Conservation (phyloP, 2,888 invertebrate genomes). For the Conops quadrifasciatus region DNA sequence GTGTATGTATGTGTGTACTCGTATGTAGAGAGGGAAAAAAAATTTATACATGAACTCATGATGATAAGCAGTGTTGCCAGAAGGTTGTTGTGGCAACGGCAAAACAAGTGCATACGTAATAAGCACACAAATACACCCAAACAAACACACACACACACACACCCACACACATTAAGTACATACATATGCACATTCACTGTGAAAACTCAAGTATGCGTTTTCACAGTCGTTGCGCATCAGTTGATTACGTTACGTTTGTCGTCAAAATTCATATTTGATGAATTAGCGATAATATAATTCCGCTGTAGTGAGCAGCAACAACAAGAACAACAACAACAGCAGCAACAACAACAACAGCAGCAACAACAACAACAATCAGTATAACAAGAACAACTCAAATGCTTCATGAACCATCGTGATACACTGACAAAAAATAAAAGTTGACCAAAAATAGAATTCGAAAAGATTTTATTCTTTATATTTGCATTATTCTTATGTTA, state of each 20-base stretch:
- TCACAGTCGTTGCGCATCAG: constrained; percentile 16
- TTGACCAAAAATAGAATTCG: not conserved
- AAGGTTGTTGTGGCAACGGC: not conserved
- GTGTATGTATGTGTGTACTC: constrained; percentile 20
- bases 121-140: constrained; percentile 13
- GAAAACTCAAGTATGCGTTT: not conserved
- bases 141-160: not conserved
- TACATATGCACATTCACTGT: not conserved
- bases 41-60: constrained; percentile 1
- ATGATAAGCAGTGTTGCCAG: not conserved
- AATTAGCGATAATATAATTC: constrained; percentile 28
- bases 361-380: not conserved
- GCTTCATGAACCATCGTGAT: not conserved
- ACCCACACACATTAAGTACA: not conserved
- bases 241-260: constrained; percentile 27
- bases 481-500: too few species aligned
- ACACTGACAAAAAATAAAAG: not conserved
- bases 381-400: not conserved
- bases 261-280: constrained; percentile 26
- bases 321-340: constrained; percentile 4
- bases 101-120: constrained; percentile 34
- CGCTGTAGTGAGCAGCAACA: constrained; percentile 14
- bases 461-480: too few species aligned
- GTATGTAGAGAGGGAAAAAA: constrained; percentile 9
- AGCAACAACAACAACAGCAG: constrained; percentile 16